These are phyloP conservation scores for Nymphalis c-album DNA, from an alignment of 2,888 invertebrate genomes.

Conservation along the genomic window DNA sequence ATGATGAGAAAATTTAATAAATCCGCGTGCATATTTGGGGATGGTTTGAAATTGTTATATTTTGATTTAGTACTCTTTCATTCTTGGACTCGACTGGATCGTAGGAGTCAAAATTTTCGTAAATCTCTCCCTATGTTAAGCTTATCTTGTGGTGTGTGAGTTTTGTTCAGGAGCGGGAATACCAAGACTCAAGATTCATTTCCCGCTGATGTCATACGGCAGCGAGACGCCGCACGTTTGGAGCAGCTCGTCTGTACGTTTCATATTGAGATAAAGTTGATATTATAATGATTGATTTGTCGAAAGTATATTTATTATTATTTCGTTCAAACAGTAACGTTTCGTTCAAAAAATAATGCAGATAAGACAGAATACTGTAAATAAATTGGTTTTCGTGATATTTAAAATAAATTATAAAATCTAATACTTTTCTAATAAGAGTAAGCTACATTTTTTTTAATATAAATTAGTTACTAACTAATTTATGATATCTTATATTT, in stretches of 20 bases:
- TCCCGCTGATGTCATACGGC: constrained; percentile 81
- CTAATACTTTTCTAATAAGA: no score
- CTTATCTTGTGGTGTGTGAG: constrained; percentile 31
- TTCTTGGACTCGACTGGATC: constrained; percentile 35
- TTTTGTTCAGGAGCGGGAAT: constrained; percentile 40
- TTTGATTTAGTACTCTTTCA: constrained; percentile 69
- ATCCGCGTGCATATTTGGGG: constrained; percentile 52
- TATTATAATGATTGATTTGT: no score
- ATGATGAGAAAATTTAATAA: constrained; percentile 56
- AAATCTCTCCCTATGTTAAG: constrained; percentile 13
- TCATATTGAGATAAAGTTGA: no score
- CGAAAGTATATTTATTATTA: no score
- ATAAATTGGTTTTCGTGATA: no score
- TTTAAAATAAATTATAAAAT: no score
- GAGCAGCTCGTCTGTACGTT: constrained; percentile 74
- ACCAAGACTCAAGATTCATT: constrained; percentile 77
- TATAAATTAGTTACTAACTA: no score
- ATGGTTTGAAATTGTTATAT: constrained; percentile 55
- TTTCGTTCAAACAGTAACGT: no score
- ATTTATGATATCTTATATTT: no score
- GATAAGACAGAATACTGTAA: no score
- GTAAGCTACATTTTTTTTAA: no score
- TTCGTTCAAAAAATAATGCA: no score
- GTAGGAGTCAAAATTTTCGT: constrained; percentile 38
- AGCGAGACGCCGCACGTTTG: constrained; percentile 80